These are phyloP conservation scores for Cyanoramphus novaezelandiae DNA, from an alignment of 2,113 vertebrate genomes.

Conservation along the genomic window DNA sequence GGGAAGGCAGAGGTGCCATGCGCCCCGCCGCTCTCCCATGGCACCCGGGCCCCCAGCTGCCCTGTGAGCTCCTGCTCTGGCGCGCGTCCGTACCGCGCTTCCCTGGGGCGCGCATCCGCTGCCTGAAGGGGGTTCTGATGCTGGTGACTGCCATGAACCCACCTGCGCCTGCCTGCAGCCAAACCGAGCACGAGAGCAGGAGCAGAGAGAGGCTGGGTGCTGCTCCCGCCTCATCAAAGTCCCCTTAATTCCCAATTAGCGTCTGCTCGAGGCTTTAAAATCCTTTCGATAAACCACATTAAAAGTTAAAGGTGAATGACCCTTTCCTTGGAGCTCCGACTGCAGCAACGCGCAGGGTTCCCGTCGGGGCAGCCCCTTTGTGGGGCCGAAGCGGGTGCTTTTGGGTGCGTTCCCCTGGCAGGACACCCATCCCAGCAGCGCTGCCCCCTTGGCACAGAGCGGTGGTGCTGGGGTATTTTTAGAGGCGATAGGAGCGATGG, in stretches of 20 bases:
- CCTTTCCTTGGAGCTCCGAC: neutral
- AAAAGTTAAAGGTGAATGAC: conserved; percentile 27
- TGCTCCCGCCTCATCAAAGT: neutral
- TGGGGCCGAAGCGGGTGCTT: neutral
- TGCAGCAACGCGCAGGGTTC: neutral
- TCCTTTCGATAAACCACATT: neutral
- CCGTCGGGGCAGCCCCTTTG: neutral
- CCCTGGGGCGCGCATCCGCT: neutral
- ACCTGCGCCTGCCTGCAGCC: neutral
- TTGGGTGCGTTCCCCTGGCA: fast-evolving
- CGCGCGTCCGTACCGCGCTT: fast-evolving
- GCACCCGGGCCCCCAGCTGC: neutral
- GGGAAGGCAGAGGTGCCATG: neutral
- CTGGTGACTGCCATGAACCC: neutral
- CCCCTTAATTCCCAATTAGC: conserved; percentile 38
- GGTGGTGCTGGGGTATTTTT: neutral
- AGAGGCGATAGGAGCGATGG: neutral
- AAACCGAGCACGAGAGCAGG: neutral
- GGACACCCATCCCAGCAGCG: neutral
- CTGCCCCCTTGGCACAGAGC: neutral
- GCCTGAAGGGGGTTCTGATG: neutral
- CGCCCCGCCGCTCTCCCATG: fast-evolving
- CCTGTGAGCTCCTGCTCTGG: fast-evolving
- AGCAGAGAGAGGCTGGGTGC: neutral
- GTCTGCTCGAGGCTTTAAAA: neutral